These are phyloP conservation scores for Endotricha flammealis DNA, from an alignment of 2,888 invertebrate species.

Conservation along the genomic window DNA sequence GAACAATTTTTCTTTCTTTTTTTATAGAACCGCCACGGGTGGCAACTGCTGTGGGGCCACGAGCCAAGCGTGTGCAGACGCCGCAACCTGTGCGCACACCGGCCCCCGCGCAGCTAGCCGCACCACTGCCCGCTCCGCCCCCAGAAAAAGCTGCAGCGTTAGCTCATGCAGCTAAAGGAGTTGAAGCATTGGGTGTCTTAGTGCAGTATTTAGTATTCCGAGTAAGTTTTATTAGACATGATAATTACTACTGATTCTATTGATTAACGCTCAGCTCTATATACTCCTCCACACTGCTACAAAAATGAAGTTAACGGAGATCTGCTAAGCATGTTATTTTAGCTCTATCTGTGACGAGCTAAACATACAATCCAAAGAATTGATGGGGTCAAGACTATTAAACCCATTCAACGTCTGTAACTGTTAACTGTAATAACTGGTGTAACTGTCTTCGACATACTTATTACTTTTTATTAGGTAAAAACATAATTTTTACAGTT, in stretches of 20 bases:
- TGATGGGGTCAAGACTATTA: too few relatives aligned
- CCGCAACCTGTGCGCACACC: slow-evolving; percentile 54
- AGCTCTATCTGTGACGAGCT: too few relatives aligned
- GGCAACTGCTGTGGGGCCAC: slow-evolving; percentile 58
- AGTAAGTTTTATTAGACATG: slow-evolving; percentile 76
- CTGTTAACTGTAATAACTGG: too few relatives aligned
- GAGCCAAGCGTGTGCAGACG: slow-evolving; percentile 65
- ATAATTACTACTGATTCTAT: too few relatives aligned
- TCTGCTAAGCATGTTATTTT: too few relatives aligned
- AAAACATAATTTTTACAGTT: slow-evolving; percentile 43
- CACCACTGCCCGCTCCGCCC: slow-evolving; percentile 33
- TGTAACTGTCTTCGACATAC: too few relatives aligned
- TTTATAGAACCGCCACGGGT: slow-evolving; percentile 64
- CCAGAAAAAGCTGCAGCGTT: slow-evolving; percentile 57
- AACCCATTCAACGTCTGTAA: too few relatives aligned
- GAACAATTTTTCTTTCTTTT: slow-evolving; percentile 7
- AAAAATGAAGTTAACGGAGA: too few relatives aligned
- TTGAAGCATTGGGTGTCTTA: slow-evolving; percentile 90
- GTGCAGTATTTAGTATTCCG: slow-evolving; percentile 90
- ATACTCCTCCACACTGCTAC: too few relatives aligned
- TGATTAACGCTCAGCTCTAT: too few relatives aligned
- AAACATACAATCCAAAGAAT: too few relatives aligned
- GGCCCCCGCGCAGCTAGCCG: slow-evolving; percentile 32
- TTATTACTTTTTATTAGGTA: too few relatives aligned
- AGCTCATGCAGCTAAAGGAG: slow-evolving; percentile 80